Base-by-base conservation (phyloP, 35 echinoderm and acorn worm species). In the Lytechinus variegatus region DNA sequence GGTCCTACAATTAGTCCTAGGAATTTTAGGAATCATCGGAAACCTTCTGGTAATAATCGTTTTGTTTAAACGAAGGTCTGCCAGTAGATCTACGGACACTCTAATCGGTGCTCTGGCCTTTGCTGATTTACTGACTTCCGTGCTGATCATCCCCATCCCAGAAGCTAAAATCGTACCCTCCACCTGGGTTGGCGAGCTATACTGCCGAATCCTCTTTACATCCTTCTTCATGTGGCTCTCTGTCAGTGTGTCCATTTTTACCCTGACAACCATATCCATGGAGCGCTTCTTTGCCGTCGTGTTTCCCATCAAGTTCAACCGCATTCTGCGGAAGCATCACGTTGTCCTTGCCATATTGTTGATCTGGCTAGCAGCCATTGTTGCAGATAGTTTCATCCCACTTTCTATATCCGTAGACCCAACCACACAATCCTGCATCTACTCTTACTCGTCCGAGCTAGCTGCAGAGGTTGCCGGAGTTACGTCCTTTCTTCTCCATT, bases 241-340 rank as follows among this genome's bases (percentile, higher is more conserved):
- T 21, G 96, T 99, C 16, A 94, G 96, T 19, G 95, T 94, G 10
- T 99, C 98, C 4, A 95, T 98, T 12, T 96, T 98, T 27, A 97
- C 96, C 6, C 94, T 99, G 28, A 97, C 97, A 10, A 61, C 96
- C 54, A 96, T 99, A 44, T 97, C 98, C 7, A 86, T 99, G 9
- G 98, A 99, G 60, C 91, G 98, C 16, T 99, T 96, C 53, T 29
- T 99, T 14, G 98, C 98, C 4, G 96, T 99, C 19, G 92, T 97
- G 44, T 97, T 96, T 57, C 98, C 98, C 12, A 94, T 97, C 27
- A 96, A 79, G 21, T 98, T 98, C 54, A 90, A 96, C 12, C 92
- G 87, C 61, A 12, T 98, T n/a, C 97, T 99, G 24, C 60, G 95
- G 7, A 95, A 92, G 54, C 89, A 56, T 29, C 96, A 96, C 16